These are phyloP conservation scores for Conops quadrifasciatus DNA, from an alignment of 2,888 invertebrate species.

Conservation along the genomic window DNA sequence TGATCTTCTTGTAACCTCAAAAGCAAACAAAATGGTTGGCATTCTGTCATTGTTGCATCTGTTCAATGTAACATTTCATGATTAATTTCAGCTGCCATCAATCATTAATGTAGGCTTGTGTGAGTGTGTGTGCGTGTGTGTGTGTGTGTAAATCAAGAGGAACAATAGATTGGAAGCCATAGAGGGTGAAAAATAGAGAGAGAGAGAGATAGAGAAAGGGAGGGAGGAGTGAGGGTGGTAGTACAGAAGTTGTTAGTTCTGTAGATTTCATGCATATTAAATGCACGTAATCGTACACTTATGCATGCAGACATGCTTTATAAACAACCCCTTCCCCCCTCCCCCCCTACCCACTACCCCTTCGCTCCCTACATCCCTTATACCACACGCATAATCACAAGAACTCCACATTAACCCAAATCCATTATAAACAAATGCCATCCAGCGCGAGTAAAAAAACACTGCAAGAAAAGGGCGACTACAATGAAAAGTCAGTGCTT, in stretches of 20 bases:
- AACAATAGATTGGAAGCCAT: no score
- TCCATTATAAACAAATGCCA: no score
- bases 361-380: no score
- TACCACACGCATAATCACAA: no score
- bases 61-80: conserved; percentile 33
- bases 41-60: conserved; percentile 33
- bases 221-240: background rate
- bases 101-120: conserved; percentile 11
- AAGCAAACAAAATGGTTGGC: background rate
- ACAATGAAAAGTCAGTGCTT: no score
- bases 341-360: no score
- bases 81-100: conserved; percentile 33
- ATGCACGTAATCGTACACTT: background rate
- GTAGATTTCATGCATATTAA: background rate
- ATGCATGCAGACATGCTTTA: no score
- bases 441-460: no score
- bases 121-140: background rate
- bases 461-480: no score
- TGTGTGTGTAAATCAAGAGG: background rate
- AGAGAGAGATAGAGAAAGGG: no score
- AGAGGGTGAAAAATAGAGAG: background rate
- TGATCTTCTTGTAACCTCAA: conserved; percentile 1
- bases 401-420: no score
- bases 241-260: background rate
- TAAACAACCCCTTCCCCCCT: no score